Evolutionary conservation across 2,113 vertebrate genomes (phyloP), one percentile per base, ranked within the genome.

Genomic region (Thunnus thynnus): DNA sequence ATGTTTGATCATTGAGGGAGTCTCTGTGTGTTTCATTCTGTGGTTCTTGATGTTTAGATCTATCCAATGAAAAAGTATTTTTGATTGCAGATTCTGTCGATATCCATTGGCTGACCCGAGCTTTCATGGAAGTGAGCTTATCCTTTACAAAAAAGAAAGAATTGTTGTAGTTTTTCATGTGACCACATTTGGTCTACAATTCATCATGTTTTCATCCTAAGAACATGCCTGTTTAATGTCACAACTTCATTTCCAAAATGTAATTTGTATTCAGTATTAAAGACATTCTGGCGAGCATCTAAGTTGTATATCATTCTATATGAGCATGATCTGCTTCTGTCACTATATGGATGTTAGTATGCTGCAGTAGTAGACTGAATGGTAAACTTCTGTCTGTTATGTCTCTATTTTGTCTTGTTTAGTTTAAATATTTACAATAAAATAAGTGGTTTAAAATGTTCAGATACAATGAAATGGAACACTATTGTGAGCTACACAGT

Each of bases 61-160:
- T 16, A 17, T 46, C 46, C 4, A n/a, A 25, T 47, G 62, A 58
- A 22, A 67, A 56, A 14, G 47, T 52, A 3, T 66, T 63, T 56
- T 54, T 70, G 25, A 56, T 17, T 55, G 80, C 4, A 63, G 88
- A 71, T 41, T 78, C 76, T 16, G 48, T 54, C 50, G 22, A 7
- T 17, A n/a, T 78, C 90, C 86, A 86, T 76, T 41, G 61, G 48
- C 41, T 80, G 17, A 90, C 4, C 50, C 36, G 44, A 32, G 44
- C 52, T 78, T 83, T 91, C 27, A 91, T 58, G n/a, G 51, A 80
- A 17, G 46, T 67, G 60, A 91, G 14, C 14, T 69, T 84, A 30
- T 83, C 88, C 90, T 93, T 85, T 10, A 64, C 5, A 84, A 70
- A 74, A 63, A 61, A 46, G 4, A 64, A 74, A 50, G 2, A 20